Evolutionary conservation across 2,888 invertebrate genomes (phyloP).

Genomic region (Omphaloscelis lunosa): DNA sequence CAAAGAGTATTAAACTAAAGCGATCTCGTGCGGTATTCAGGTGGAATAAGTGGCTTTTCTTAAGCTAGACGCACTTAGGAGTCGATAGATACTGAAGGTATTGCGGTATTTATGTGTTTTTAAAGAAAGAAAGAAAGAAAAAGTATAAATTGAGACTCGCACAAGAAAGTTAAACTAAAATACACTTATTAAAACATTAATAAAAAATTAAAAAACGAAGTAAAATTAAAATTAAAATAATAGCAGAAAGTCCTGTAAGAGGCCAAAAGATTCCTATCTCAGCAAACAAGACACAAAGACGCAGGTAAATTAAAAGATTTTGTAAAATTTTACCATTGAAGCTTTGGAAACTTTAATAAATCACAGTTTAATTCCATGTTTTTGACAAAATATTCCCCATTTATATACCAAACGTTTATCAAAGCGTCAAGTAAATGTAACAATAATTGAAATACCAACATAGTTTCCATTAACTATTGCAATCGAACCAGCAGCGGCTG

Average conservation of each 20-base stretch:
- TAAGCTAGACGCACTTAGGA: slow-evolving; percentile 39
- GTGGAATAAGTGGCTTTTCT: slow-evolving; percentile 44
- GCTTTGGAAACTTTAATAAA: not conserved
- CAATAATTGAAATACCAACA: slow-evolving; percentile 18
- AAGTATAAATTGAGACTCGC: no score
- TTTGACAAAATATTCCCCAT: not conserved
- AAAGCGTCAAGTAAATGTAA: not conserved
- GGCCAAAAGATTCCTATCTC: no score
- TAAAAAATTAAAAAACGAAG: no score
- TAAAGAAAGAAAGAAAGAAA: no score
- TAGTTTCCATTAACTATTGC: slow-evolving; percentile 3
- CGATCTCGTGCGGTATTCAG: slow-evolving; percentile 32
- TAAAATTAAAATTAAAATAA: no score
- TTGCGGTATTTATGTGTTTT: no score
- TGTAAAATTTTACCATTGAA: not conserved
- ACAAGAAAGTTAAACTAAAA: no score
- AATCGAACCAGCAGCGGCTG: slow-evolving; percentile 1
- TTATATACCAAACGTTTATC: not conserved
- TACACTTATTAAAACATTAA: no score
- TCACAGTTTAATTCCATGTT: not conserved
- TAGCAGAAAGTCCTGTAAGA: no score
- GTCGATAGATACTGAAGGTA: slow-evolving; percentile 10
- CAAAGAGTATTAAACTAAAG: slow-evolving; percentile 23
- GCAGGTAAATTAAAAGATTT: no score
- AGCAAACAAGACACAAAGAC: not conserved